Base-by-base conservation (phyloP, 1,140 invertebrate species). In the Lordiphosa clarofinis region DNA sequence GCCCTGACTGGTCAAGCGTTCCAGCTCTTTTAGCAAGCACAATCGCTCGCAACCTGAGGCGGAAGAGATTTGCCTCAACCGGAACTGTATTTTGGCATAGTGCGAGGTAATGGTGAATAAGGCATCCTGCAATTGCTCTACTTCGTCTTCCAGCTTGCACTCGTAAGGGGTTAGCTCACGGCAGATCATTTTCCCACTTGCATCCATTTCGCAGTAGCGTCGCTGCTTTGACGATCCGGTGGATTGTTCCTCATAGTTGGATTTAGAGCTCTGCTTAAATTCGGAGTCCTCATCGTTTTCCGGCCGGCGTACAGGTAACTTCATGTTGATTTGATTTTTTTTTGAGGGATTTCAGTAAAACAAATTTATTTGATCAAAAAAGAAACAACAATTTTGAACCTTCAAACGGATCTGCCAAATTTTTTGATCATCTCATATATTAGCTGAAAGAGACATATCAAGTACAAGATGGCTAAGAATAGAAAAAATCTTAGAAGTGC, bases 81-180 rank as follows among this genome's bases (percentile, higher is more conserved):
- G 69, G 9, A 84, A 86, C 21, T 84, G 78, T 10, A 84, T 60
- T 7, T 71, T 79, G 5, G 79, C 69, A 46, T 86, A 84, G 11
- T 86, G 73, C 5, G 78, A 84, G 3, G 78, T 62, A 6, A 84
- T 52, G 1, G 53, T 28, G 19, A 84, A 86, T 7, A 84, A 53
- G 0, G 79, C 61, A 8, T 84, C 61, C 49, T 84, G 78, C 28
- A 84, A 21, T n/a, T 57, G 44, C 38, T 84, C 50, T 4, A 84
- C 65, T n/a, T 84, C 61, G 5, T 78, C 61, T 38, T 84, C 78
- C 7, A 84, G 58, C 33, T 66, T 28, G 15, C 60, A 69, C 31
- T 84, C 78, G 42, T 84, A 84, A 0, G 55, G 7, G 2, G 78
- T 84, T 0, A 78, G 42, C 10, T 47, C 5, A 1, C 78, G 52